phyloP scores from a whole-genome alignment of 2,797 vertebrate species.

The Gypaetus barbatus region DNA sequence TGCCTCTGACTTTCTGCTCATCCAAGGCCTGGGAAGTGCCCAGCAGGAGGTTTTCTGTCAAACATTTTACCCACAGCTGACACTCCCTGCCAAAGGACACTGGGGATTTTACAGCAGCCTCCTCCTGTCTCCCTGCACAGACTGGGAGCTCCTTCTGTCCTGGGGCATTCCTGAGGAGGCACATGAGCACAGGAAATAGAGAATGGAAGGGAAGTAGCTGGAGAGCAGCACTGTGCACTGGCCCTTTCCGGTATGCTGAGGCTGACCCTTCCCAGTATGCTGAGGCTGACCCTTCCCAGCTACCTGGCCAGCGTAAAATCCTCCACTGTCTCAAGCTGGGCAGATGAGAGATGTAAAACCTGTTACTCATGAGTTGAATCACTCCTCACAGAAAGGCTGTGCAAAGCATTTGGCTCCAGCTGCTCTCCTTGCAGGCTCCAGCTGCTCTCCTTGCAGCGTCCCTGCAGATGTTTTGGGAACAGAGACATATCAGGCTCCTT shows the following conservation, averaged over 20 bases:
- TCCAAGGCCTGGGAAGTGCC: neutral
- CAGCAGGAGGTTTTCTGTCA: neutral
- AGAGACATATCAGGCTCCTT: neutral
- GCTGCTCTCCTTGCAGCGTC: neutral
- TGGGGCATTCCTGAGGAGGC: neutral
- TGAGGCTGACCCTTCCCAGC: neutral
- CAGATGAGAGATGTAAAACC: neutral
- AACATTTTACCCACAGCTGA: neutral
- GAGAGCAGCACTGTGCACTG: neutral
- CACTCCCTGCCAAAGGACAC: neutral
- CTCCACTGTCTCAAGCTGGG: neutral
- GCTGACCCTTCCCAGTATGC: neutral
- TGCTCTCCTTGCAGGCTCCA: neutral
- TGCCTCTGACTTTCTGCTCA: neutral
- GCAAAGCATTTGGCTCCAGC: neutral
- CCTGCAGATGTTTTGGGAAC: neutral
- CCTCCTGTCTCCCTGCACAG: neutral
- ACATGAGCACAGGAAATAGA: neutral
- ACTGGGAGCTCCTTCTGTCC: neutral
- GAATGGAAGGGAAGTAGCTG: neutral
- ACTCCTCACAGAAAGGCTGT: neutral
- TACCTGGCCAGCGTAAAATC: neutral
- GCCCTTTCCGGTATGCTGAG: neutral
- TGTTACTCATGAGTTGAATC: neutral
- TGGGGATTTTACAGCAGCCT: neutral